Evolutionary conservation across 2,797 vertebrate species (phyloP).

Genomic region (Xenopus petersii): DNA sequence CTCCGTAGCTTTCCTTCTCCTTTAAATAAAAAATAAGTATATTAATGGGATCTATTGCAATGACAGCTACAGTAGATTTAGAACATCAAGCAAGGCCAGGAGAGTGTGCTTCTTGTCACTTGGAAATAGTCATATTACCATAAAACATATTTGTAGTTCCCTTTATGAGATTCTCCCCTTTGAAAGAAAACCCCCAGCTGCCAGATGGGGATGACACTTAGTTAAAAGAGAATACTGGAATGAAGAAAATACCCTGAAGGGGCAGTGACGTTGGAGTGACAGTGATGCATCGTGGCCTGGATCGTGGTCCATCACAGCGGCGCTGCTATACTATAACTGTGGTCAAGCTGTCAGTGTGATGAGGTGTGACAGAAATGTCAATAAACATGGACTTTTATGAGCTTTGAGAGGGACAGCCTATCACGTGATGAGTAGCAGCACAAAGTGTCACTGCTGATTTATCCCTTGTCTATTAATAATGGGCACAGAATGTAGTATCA

Average conservation of each 20-base stretch:
- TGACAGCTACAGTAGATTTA: background rate
- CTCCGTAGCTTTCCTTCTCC: too few species aligned
- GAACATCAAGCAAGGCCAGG: background rate
- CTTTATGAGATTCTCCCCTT: background rate
- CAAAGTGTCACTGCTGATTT: constrained; percentile 25
- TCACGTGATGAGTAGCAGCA: constrained; percentile 28
- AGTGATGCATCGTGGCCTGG: background rate
- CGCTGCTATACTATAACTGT: background rate
- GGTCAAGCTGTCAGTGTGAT: constrained; percentile 27
- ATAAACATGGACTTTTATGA: constrained; percentile 22
- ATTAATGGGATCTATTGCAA: too few species aligned
- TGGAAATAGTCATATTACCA: background rate
- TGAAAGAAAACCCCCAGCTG: background rate
- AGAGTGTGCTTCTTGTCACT: background rate
- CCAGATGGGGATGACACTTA: background rate
- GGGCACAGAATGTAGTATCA: constrained; percentile 13
- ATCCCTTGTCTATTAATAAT: constrained; percentile 1
- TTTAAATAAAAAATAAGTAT: too few species aligned
- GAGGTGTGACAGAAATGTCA: constrained; percentile 33
- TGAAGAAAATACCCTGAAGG: background rate
- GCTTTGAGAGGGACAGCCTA: constrained; percentile 5
- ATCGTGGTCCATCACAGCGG: background rate
- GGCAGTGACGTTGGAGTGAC: background rate
- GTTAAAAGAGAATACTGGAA: background rate
- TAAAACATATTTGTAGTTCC: background rate